These are phyloP conservation scores for Montifringilla adamsi DNA, from an alignment of 2,113 vertebrate genomes.

Conservation along the genomic window DNA sequence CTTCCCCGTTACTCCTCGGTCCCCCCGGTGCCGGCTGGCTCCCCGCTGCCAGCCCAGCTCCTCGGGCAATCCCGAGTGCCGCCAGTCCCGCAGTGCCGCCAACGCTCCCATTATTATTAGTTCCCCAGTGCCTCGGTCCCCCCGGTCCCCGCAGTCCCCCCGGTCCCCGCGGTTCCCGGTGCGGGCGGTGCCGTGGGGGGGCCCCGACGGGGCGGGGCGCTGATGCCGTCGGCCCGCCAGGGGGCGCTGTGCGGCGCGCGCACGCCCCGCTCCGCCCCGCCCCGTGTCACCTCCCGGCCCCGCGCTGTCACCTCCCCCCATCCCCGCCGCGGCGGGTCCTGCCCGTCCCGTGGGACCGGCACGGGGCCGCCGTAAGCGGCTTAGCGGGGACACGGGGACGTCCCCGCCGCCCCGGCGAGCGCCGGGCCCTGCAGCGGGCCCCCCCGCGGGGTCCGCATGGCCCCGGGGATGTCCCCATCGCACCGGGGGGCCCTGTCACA, in stretches of 20 bases:
- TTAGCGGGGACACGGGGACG: background rate
- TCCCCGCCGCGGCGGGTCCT: background rate
- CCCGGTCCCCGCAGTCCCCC: background rate
- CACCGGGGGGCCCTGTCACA: background rate
- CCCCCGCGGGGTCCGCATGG: background rate
- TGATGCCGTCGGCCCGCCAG: background rate
- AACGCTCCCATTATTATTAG: background rate
- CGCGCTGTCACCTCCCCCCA: background rate
- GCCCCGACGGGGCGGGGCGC: background rate
- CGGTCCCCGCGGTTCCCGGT: background rate
- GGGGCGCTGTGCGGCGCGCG: background rate
- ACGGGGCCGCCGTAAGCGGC: background rate
- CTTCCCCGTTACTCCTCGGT: background rate
- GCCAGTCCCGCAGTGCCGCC: background rate
- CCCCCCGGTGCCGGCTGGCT: background rate
- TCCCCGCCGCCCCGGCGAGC: background rate
- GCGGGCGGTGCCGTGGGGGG: background rate
- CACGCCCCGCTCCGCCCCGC: background rate
- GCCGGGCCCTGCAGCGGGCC: background rate
- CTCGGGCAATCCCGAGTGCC: background rate
- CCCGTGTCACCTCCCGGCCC: background rate
- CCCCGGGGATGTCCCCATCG: background rate
- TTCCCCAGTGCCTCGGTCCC: background rate
- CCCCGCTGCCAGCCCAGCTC: background rate
- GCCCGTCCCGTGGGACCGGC: background rate